These are phyloP conservation scores for Halictus rubicundus DNA, from an alignment of 1,140 invertebrate species.

Conservation along the genomic window DNA sequence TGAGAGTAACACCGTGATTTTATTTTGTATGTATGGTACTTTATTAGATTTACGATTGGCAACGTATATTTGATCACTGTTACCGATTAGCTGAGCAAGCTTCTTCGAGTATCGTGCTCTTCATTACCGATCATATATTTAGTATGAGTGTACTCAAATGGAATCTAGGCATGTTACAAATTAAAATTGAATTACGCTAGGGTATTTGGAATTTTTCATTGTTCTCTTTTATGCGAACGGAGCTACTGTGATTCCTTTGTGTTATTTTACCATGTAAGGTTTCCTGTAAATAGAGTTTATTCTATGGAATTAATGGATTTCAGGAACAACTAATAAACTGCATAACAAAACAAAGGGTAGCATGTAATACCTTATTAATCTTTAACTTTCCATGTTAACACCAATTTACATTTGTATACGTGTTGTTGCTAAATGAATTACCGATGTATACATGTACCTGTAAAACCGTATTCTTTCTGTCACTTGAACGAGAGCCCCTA, in stretches of 20 bases:
- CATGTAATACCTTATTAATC: not conserved
- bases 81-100: not conserved
- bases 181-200: too few species aligned
- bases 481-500: not conserved
- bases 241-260: conserved; percentile 16
- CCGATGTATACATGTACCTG: not conserved
- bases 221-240: not conserved
- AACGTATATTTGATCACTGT: not conserved
- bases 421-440: not conserved
- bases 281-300: conserved; percentile 37
- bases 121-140: not conserved
- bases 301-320: conserved; percentile 18
- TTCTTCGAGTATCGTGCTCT: not conserved
- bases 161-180: not conserved
- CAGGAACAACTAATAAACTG: conserved; percentile 32
- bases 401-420: not conserved
- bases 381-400: not conserved
- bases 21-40: conserved; percentile 1
- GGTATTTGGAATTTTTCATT: not conserved
- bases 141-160: not conserved
- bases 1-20: not conserved
- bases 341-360: conserved; percentile 17
- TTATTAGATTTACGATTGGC: conserved; percentile 17
- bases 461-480: not conserved
- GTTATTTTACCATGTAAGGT: conserved; percentile 10